Base-by-base conservation (phyloP, 2,797 vertebrate genomes). In the Lepidocolaptes lacrymiger region DNA sequence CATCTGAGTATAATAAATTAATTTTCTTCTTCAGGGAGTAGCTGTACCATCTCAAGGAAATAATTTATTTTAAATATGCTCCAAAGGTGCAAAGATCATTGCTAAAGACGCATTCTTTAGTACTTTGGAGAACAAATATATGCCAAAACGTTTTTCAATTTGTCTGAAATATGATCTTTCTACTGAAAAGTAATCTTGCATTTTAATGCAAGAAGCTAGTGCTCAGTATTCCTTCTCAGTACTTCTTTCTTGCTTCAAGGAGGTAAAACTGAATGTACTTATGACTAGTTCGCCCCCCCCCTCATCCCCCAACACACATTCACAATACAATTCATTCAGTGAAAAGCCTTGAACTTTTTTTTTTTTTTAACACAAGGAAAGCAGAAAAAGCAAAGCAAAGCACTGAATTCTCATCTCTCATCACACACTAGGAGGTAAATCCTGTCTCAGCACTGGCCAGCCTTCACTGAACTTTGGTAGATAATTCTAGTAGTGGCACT, bases 391-490 rank as follows among this genome's bases (percentile, higher is more conserved):
- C 44, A 78, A 88, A 85, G 34, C n/a, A 82, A 93, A 91, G 67
- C 79, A 72, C 69, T 94, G 83, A 95, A 93, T 95, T 94, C 73
- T 93, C 91, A 89, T 94, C 89, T 95, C 89, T 94, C 87, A 52
- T 90, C 41, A 24, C 88, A 85, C 79, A 54, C 80, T 86, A 79
- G 95, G 94, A 94, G 80, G 88, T 93, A 96, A 97, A 94, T 90
- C 89, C 89, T 91, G 73, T n/a, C 58, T 90, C 82, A 89, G 48
- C 8, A 1, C 63, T 67, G 82, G 73, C 69, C 51, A 88, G 62
- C 43, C 62, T 95, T 54, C 43, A 75, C 36, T 78, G 85, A 88
- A 59, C 69, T 94, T 85, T 62, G 55, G 30, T 87, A 72, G 82
- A 85, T 83, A 81, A 89, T 81, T 91, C 82, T 82, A 63, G 85